Conservation (phyloP, 2,888 invertebrate genomes). For the Parnassius orleans region DNA sequence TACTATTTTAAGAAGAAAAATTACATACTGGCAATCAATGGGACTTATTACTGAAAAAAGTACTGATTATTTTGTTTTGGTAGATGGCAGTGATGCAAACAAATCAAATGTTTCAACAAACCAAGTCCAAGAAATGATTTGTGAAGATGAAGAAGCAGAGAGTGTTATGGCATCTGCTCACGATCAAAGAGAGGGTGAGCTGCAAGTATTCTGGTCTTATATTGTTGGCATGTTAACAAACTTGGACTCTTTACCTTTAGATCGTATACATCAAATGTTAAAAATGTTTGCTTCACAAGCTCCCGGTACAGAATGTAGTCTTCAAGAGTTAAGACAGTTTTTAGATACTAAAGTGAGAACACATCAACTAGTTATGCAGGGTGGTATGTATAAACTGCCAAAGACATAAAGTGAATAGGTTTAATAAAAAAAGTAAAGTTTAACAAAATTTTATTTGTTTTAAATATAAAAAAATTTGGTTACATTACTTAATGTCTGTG, state of each 20-base stretch:
- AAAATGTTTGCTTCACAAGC: conserved; percentile 98
- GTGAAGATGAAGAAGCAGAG: conserved; percentile 95
- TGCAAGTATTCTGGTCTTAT: conserved; percentile 98
- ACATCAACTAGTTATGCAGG: conserved; percentile 91
- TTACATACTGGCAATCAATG: conserved; percentile 97
- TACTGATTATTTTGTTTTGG: conserved; percentile 86
- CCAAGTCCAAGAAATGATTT: conserved; percentile 83
- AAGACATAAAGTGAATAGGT: conserved; percentile 73
- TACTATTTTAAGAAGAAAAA: conserved; percentile 91
- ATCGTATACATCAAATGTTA: conserved; percentile 97
- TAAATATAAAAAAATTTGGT: conserved; percentile 67
- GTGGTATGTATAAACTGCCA: conserved; percentile 93
- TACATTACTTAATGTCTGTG: conserved; percentile 65
- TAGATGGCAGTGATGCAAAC: conserved; percentile 82
- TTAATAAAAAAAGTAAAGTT: conserved; percentile 49
- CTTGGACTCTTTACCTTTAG: conserved; percentile 93
- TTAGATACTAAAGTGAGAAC: conserved; percentile 96
- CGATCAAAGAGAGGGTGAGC: conserved; percentile 95
- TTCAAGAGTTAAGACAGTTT: conserved; percentile 93
- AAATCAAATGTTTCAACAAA: conserved; percentile 78
- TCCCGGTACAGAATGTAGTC: conserved; percentile 92
- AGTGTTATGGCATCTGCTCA: conserved; percentile 97
- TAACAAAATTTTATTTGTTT: conserved; percentile 68
- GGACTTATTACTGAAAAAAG: conserved; percentile 90
- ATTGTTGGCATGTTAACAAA: conserved; percentile 98